These are phyloP conservation scores for Scelioninae gen. 2 DNA, from an alignment of 2,888 invertebrate genomes.

Conservation along the genomic window DNA sequence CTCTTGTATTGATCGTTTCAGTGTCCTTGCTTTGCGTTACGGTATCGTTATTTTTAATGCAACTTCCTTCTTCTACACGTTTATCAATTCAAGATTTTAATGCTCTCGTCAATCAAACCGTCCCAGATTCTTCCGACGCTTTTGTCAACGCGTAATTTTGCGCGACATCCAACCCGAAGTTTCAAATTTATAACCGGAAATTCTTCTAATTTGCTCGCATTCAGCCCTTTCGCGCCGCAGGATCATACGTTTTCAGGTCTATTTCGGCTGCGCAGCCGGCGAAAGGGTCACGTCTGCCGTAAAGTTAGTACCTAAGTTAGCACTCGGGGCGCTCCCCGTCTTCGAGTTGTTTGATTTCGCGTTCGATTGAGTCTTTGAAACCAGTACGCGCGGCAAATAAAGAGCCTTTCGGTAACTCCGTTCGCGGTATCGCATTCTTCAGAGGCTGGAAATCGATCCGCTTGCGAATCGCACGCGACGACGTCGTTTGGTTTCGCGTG, in stretches of 20 bases:
- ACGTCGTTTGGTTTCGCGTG: no score
- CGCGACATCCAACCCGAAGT: no score
- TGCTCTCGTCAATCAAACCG: no score
- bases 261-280: slow-evolving; percentile 17
- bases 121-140: no score
- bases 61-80: no score
- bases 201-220: slow-evolving; percentile 41
- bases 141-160: no score
- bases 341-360: slow-evolving; percentile 36
- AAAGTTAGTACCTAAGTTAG: slow-evolving; percentile 44
- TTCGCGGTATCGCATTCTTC: slow-evolving; percentile 30
- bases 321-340: slow-evolving; percentile 22
- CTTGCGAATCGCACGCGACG: no score
- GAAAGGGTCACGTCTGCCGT: slow-evolving; percentile 44
- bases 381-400: slow-evolving; percentile 34
- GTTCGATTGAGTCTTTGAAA: slow-evolving; percentile 38
- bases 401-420: slow-evolving; percentile 29
- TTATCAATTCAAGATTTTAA: no score
- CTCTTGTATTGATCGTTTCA: no score
- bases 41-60: no score
- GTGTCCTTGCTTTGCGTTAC: no score
- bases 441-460: slow-evolving; percentile 37
- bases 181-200: slow-evolving; percentile 41
- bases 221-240: slow-evolving; percentile 34
- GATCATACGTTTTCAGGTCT: slow-evolving; percentile 40